phyloP scores from a whole-genome alignment of 2,888 invertebrate genomes.

The Torymus aiolomorphi region DNA sequence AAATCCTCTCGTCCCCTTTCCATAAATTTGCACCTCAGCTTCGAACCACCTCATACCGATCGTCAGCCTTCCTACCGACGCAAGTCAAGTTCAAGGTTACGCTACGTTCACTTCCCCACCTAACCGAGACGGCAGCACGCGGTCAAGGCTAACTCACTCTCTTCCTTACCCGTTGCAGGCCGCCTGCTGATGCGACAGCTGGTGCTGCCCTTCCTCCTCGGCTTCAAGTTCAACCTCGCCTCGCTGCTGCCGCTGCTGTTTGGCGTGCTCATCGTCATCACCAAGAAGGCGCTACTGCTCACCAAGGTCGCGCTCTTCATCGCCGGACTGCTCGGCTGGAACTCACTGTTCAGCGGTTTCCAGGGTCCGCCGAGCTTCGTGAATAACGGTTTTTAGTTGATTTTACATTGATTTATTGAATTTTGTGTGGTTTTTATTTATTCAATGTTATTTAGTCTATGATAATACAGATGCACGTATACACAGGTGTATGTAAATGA shows the following conservation, averaged over 20 bases:
- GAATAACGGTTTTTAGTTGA: background rate
- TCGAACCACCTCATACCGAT: slow-evolving; percentile 24
- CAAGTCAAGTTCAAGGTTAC: slow-evolving; percentile 56
- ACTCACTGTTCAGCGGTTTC: slow-evolving; percentile 66
- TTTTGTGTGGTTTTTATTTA: background rate
- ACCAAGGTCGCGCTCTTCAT: slow-evolving; percentile 86
- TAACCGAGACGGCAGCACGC: slow-evolving; percentile 31
- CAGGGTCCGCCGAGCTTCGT: background rate
- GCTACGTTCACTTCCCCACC: too few relatives aligned
- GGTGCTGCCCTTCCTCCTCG: slow-evolving; percentile 86
- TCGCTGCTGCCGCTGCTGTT: slow-evolving; percentile 85
- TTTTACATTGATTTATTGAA: background rate
- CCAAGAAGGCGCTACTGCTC: slow-evolving; percentile 86
- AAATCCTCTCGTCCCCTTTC: background rate
- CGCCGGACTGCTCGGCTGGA: slow-evolving; percentile 82
- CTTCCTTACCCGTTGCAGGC: slow-evolving; percentile 78
- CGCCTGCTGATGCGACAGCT: slow-evolving; percentile 84
- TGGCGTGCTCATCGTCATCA: slow-evolving; percentile 82
- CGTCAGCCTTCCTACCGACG: slow-evolving; percentile 28
- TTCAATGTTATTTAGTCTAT: background rate
- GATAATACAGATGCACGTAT: too few relatives aligned
- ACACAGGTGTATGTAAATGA: too few relatives aligned
- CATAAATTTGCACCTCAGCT: background rate
- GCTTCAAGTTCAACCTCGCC: slow-evolving; percentile 87
- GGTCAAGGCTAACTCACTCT: slow-evolving; percentile 41